Conservation (phyloP, 2,888 invertebrate genomes). For the Harpagoxenus sublaevis region DNA sequence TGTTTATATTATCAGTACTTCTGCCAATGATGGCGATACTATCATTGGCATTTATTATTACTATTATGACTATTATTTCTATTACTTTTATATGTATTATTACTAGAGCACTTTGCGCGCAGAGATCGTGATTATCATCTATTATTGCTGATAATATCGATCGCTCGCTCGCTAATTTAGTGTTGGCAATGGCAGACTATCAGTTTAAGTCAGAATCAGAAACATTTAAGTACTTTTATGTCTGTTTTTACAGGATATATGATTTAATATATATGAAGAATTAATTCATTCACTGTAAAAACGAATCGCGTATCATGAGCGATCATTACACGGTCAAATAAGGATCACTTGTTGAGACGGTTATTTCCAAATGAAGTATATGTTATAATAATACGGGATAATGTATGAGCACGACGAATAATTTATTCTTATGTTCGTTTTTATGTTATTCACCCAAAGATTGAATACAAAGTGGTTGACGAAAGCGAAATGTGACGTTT, state of each 20-base stretch:
- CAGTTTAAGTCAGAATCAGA: constrained; percentile 32
- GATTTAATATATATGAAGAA: background rate
- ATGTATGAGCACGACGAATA: constrained; percentile 26
- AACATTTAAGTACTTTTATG: constrained; percentile 46
- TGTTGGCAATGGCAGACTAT: constrained; percentile 52
- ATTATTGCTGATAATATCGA: constrained; percentile 45
- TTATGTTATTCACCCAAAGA: constrained; percentile 3
- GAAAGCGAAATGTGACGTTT: background rate
- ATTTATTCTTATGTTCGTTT: constrained; percentile 13
- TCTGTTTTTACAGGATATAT: constrained; percentile 50
- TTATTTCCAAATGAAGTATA: constrained; percentile 17
- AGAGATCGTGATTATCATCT: constrained; percentile 57
- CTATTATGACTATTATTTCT: constrained; percentile 67
- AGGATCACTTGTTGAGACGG: constrained; percentile 21
- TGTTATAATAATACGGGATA: background rate
- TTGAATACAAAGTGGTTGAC: constrained; percentile 5
- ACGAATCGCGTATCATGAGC: background rate
- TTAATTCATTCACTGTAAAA: constrained; percentile 25
- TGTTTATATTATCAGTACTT: constrained; percentile 47
- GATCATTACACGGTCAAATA: constrained; percentile 21
- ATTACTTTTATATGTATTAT: constrained; percentile 64
- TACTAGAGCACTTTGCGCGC: constrained; percentile 60
- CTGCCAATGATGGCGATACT: constrained; percentile 65
- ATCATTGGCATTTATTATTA: constrained; percentile 67
- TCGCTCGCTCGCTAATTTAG: constrained; percentile 50